Percentiles rank a stretch among this genome's conserved stretches.
Evolutionary conservation across 2,113 vertebrate genomes (phyloP).

Genomic region (Ammodramus savannarum): DNA sequence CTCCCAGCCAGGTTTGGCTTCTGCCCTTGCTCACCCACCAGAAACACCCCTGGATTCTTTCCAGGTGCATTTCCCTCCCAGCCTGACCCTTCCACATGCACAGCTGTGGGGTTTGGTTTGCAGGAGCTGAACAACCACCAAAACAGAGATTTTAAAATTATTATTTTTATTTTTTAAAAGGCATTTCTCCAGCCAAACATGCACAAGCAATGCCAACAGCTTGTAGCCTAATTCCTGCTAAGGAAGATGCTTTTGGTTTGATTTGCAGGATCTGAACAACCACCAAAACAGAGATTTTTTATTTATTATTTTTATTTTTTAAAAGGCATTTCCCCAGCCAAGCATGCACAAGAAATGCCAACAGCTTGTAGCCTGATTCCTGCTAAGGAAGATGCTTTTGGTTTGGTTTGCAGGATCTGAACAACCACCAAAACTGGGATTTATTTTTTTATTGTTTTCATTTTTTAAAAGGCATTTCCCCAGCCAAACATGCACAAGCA

Average conservation of each 20-base stretch:
- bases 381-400: neutral
- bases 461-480: neutral
- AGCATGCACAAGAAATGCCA: neutral
- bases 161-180: neutral
- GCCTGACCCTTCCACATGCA: neutral
- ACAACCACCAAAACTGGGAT: too few species aligned
- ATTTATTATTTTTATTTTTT: neutral
- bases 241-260: neutral
- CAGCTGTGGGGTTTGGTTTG: neutral
- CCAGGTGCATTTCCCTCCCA: neutral
- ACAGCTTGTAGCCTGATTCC: neutral
- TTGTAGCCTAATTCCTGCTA: neutral
- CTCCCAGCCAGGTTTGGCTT: neutral
- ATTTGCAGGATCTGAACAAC: neutral
- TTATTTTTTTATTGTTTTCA: too few species aligned
- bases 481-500: neutral
- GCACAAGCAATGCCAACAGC: neutral
- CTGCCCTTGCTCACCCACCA: neutral
- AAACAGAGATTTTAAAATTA: neutral
- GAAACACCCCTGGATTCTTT: neutral
- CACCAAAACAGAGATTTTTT: neutral
- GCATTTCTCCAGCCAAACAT: neutral
- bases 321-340: neutral
- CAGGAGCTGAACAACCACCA: neutral
- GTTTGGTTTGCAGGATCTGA: neutral